Evolutionary conservation across 2,797 vertebrate genomes (phyloP).

Genomic region (Schizopygopsis pylzovi): DNA sequence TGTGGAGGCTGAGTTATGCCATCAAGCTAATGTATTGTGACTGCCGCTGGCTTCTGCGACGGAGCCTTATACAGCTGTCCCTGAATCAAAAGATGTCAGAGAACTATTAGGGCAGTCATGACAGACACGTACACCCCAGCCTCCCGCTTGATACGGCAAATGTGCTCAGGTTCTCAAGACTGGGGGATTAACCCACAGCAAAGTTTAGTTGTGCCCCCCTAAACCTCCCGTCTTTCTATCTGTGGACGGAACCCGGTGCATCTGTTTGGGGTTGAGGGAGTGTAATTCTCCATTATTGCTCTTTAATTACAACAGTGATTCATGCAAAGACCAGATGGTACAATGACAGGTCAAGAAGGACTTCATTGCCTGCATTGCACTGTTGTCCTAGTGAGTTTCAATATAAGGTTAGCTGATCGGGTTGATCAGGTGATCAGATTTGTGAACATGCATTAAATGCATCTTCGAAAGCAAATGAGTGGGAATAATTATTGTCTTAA

Average conservation of each 20-base stretch:
- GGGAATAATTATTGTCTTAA: conserved; percentile 4
- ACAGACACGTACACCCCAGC: conserved; percentile 81
- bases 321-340: conserved; percentile 76
- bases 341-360: conserved; percentile 74
- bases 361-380: conserved; percentile 67
- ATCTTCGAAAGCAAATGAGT: not conserved
- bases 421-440: not conserved
- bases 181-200: conserved; percentile 71
- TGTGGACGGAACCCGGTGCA: conserved; percentile 83
- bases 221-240: conserved; percentile 1
- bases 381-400: conserved; percentile 17
- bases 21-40: conserved; percentile 92
- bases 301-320: conserved; percentile 86
- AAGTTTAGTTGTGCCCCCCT: conserved; percentile 71
- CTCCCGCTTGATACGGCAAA: conserved; percentile 73
- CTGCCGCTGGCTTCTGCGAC: conserved; percentile 88
- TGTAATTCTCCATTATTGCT: conserved; percentile 95
- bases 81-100: conserved; percentile 92
- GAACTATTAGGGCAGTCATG: conserved; percentile 90
- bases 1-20: conserved; percentile 83
- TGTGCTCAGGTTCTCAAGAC: conserved; percentile 79
- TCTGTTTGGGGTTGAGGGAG: conserved; percentile 92
- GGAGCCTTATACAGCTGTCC: conserved; percentile 89
- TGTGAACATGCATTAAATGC: not conserved
- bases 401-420: not conserved